Conservation (phyloP, 2,888 invertebrate species). For the Melanotus villosus region DNA sequence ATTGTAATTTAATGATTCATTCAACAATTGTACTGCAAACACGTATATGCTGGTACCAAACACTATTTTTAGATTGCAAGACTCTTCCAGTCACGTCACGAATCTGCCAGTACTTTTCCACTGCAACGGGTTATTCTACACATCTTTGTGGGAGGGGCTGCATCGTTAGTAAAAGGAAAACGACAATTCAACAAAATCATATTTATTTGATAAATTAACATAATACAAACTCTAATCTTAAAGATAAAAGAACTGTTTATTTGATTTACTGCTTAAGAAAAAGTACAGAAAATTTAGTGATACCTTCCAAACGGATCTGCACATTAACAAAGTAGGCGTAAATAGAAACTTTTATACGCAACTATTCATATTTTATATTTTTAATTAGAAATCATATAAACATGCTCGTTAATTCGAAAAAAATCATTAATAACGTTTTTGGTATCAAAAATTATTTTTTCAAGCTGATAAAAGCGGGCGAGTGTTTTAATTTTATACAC, state of each 20-base stretch:
- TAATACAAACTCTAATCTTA: neutral
- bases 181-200: neutral
- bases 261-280: too few species aligned
- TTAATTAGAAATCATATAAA: neutral
- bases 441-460: slow-evolving; percentile 4
- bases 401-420: neutral
- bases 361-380: too few species aligned
- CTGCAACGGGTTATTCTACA: slow-evolving; percentile 2
- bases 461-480: neutral
- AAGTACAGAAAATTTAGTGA: too few species aligned
- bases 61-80: slow-evolving; percentile 9
- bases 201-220: slow-evolving; percentile 18
- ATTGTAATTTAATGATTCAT: slow-evolving; percentile 5
- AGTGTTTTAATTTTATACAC: neutral
- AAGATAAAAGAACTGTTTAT: too few species aligned
- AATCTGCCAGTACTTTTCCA: slow-evolving; percentile 26
- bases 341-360: too few species aligned
- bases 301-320: too few species aligned
- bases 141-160: neutral
- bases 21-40: neutral
- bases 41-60: neutral
- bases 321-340: too few species aligned
- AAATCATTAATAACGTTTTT: neutral
- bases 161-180: neutral
- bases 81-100: slow-evolving; percentile 15